phyloP scores from a whole-genome alignment of 2,888 invertebrate species.

The Troides oblongomaculatus region DNA sequence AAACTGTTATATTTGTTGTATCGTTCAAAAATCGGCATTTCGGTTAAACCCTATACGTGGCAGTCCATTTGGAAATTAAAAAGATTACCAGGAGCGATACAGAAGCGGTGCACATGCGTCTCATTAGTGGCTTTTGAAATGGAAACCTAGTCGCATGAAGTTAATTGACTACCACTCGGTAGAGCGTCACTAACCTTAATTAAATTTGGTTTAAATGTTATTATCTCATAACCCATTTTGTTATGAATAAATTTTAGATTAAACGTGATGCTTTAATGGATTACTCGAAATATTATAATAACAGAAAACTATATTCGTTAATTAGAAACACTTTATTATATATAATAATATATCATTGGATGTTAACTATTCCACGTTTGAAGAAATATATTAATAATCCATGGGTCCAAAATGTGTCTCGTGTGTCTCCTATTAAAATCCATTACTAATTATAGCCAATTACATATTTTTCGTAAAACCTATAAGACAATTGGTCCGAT shows the following conservation, averaged over 20 bases:
- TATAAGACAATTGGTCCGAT: too few relatives aligned
- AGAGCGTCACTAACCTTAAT: slow-evolving; percentile 53
- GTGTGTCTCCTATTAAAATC: too few relatives aligned
- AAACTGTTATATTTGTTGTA: slow-evolving; percentile 1
- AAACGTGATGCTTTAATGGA: slow-evolving; percentile 19
- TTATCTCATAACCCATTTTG: slow-evolving; percentile 32
- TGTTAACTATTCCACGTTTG: background rate
- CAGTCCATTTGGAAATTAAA: slow-evolving; percentile 33
- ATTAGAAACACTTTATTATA: background rate
- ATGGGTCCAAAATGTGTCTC: too few relatives aligned
- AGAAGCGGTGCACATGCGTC: slow-evolving; percentile 49
- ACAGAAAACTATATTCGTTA: slow-evolving; percentile 19
- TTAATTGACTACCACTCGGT: slow-evolving; percentile 60
- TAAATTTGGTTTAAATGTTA: slow-evolving; percentile 47
- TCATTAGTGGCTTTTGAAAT: slow-evolving; percentile 61
- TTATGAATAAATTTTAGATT: slow-evolving; percentile 25
- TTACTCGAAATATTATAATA: slow-evolving; percentile 31
- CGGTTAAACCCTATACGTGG: slow-evolving; percentile 12
- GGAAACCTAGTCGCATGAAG: slow-evolving; percentile 55
- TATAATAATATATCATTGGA: background rate
- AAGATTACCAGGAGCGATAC: slow-evolving; percentile 30
- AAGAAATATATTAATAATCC: too few relatives aligned
- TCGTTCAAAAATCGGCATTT: slow-evolving; percentile 35
- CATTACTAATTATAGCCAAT: too few relatives aligned
- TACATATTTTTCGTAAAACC: too few relatives aligned